phyloP scores from a whole-genome alignment of 1,140 invertebrate genomes.

The Diabrotica undecimpunctata region DNA sequence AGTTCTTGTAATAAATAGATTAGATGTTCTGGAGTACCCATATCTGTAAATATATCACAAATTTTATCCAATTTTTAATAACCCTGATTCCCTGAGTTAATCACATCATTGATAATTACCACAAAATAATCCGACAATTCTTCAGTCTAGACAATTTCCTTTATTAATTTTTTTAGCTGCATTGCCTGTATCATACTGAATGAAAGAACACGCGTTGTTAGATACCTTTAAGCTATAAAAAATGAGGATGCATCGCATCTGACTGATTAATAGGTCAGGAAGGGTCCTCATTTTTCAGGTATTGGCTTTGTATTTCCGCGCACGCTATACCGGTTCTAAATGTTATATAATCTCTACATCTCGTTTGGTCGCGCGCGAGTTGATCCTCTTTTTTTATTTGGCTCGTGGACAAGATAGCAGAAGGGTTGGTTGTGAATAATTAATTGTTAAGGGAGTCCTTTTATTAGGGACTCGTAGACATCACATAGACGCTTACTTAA shows the following conservation, averaged over 20 bases:
- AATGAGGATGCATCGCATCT: background rate
- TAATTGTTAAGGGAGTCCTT: background rate
- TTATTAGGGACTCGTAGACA: too few relatives aligned
- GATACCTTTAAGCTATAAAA: background rate
- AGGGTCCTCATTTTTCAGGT: constrained; percentile 16
- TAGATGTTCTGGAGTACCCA: too few relatives aligned
- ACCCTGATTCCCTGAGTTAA: too few relatives aligned
- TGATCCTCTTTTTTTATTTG: constrained; percentile 15
- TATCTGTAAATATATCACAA: too few relatives aligned
- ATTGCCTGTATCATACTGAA: too few relatives aligned
- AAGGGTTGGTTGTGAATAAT: constrained; percentile 17
- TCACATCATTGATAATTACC: too few relatives aligned
- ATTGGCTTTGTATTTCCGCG: constrained; percentile 12
- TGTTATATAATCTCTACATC: constrained; percentile 17
- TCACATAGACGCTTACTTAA: too few relatives aligned
- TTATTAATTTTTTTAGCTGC: too few relatives aligned
- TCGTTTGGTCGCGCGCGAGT: constrained; percentile 8
- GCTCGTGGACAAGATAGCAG: constrained; percentile 16
- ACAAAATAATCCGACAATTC: too few relatives aligned
- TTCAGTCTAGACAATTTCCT: too few relatives aligned
- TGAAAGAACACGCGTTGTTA: background rate
- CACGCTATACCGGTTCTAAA: constrained; percentile 11
- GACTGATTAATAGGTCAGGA: constrained; percentile 12
- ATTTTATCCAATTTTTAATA: too few relatives aligned
- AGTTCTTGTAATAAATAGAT: too few relatives aligned